phyloP scores from a whole-genome alignment of 2,797 vertebrate genomes.

The Enteromius thamalakanensis region DNA sequence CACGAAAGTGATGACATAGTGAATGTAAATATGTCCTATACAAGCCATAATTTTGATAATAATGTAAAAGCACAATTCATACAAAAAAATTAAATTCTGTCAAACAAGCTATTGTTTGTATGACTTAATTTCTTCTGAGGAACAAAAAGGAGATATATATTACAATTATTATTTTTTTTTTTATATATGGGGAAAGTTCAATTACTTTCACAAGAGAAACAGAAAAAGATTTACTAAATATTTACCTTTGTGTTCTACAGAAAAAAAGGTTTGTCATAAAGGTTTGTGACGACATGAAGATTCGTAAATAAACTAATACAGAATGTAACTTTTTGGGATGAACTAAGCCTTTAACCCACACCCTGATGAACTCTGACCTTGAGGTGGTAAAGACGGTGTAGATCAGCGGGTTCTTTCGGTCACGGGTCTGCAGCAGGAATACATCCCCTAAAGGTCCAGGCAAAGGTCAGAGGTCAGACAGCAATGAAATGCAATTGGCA shows the following conservation, averaged over 20 bases:
- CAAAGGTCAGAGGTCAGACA: slow-evolving; percentile 57
- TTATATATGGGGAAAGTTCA: neutral
- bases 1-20: neutral
- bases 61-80: neutral
- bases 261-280: neutral
- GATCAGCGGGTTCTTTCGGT: slow-evolving; percentile 91
- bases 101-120: neutral
- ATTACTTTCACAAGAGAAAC: neutral
- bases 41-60: neutral
- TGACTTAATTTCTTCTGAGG: neutral
- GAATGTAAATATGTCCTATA: neutral
- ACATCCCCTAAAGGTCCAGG: slow-evolving; percentile 84
- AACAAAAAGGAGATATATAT: neutral
- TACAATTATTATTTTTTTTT: neutral
- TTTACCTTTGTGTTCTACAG: neutral
- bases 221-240: neutral
- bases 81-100: neutral
- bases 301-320: neutral
- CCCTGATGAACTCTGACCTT: slow-evolving; percentile 80
- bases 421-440: slow-evolving; percentile 90
- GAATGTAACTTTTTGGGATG: neutral
- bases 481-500: slow-evolving; percentile 64
- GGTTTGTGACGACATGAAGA: neutral
- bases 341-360: slow-evolving; percentile 22
- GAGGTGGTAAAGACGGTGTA: slow-evolving; percentile 94